These are phyloP conservation scores for Coenonympha glycerion DNA, from an alignment of 2,888 invertebrate genomes.

Conservation along the genomic window DNA sequence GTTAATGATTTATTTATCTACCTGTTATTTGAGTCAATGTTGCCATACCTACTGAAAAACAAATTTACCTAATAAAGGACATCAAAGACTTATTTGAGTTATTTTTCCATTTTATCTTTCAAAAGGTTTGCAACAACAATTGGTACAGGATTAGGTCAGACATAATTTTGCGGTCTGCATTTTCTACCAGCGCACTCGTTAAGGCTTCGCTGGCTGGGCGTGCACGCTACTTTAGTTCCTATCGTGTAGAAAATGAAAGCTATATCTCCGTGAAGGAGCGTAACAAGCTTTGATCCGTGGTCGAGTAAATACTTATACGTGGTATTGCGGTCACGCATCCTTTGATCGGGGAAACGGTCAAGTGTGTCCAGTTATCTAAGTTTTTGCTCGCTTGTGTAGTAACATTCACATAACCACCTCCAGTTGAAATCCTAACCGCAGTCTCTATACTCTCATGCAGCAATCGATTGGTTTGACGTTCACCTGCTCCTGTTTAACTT, in stretches of 20 bases:
- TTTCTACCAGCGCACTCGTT: slow-evolving; percentile 15
- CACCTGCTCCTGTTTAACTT: too few species aligned
- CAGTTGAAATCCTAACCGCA: neutral
- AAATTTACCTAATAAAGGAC: too few species aligned
- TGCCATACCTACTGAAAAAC: too few species aligned
- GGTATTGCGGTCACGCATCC: slow-evolving; percentile 19
- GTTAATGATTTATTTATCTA: neutral
- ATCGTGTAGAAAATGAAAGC: neutral
- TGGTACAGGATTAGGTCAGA: slow-evolving; percentile 22
- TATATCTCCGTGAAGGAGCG: neutral
- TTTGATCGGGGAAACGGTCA: slow-evolving; percentile 21
- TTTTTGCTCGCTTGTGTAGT: slow-evolving; percentile 4
- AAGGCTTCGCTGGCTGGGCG: slow-evolving; percentile 8
- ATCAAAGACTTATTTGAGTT: too few species aligned
- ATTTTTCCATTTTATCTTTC: neutral
- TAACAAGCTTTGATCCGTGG: slow-evolving; percentile 15
- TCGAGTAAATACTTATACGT: neutral
- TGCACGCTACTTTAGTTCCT: neutral
- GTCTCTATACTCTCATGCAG: too few species aligned
- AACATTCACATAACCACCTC: slow-evolving; percentile 4
- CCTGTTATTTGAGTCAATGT: too few species aligned
- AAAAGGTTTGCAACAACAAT: slow-evolving; percentile 13
- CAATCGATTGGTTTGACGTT: too few species aligned
- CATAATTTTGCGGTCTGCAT: slow-evolving; percentile 17
- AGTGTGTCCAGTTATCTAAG: slow-evolving; percentile 17